phyloP scores from a whole-genome alignment of 2,888 invertebrate genomes.

The Argyra leucocephala region DNA sequence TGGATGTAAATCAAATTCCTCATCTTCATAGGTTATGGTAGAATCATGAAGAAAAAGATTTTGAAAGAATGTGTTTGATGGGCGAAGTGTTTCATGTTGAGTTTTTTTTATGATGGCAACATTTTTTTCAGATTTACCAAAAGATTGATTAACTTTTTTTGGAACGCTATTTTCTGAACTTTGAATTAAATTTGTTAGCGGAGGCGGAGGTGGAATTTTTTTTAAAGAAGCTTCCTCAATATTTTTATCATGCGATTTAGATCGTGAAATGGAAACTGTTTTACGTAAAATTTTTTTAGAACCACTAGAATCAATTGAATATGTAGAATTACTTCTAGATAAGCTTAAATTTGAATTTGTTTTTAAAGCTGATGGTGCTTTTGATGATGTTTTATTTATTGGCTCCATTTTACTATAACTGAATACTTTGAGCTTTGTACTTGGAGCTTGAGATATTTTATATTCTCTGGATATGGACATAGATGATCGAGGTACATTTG shows the following conservation, averaged over 20 bases:
- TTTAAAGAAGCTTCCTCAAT: not conserved
- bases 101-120: not conserved
- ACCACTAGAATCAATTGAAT: slow-evolving; percentile 39
- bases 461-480: not conserved
- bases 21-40: slow-evolving; percentile 31
- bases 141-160: slow-evolving; percentile 23
- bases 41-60: slow-evolving; percentile 55
- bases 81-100: slow-evolving; percentile 50
- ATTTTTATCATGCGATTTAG: slow-evolving; percentile 13
- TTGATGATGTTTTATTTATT: not conserved
- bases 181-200: slow-evolving; percentile 13
- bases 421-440: not conserved
- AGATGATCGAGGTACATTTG: not conserved
- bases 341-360: slow-evolving; percentile 36
- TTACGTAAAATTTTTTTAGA: slow-evolving; percentile 28
- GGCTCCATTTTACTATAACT: not conserved
- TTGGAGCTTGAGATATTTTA: not conserved
- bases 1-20: slow-evolving; percentile 33
- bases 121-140: not conserved
- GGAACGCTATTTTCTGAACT: slow-evolving; percentile 29
- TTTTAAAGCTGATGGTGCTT: slow-evolving; percentile 23
- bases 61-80: slow-evolving; percentile 59
- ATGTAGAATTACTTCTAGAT: slow-evolving; percentile 40
- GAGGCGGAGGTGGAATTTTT: slow-evolving; percentile 27
- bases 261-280: slow-evolving; percentile 24